Percentiles rank a stretch among this genome's conserved stretches.
Conservation (phyloP, 2,113 vertebrate species). For the Platysteira castanea region DNA sequence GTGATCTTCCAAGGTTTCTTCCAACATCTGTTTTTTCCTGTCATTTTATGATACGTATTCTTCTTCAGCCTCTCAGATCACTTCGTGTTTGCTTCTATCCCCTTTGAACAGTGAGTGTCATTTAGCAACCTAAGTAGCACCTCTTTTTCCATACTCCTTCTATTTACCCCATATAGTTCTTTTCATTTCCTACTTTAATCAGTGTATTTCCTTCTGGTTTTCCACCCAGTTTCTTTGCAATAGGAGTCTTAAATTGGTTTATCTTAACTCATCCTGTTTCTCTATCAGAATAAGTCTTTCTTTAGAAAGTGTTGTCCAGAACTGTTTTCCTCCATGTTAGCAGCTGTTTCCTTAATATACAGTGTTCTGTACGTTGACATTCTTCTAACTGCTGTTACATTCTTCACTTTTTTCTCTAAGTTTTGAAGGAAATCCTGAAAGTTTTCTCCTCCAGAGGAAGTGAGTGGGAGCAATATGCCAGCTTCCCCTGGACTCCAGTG, state of each 20-base stretch:
- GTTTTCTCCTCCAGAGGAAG: background rate
- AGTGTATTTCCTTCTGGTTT: background rate
- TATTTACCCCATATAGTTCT: background rate
- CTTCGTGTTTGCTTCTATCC: background rate
- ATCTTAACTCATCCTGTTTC: background rate
- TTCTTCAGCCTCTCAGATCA: background rate
- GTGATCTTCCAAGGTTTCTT: background rate
- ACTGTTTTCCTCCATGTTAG: background rate
- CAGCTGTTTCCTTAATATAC: background rate
- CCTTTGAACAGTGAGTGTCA: background rate
- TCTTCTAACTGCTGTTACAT: background rate
- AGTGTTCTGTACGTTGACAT: background rate
- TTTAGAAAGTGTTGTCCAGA: background rate
- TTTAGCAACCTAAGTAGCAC: background rate
- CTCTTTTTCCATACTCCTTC: background rate
- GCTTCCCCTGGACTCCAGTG: background rate
- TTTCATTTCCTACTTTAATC: background rate
- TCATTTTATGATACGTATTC: background rate
- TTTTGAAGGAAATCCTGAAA: background rate
- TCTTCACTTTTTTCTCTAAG: background rate
- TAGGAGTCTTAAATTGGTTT: background rate
- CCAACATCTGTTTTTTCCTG: background rate
- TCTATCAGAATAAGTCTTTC: background rate
- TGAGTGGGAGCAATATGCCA: background rate
- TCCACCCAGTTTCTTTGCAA: background rate